These are phyloP conservation scores for Epicampocera succincta DNA, from an alignment of 2,888 invertebrate genomes.

Conservation along the genomic window DNA sequence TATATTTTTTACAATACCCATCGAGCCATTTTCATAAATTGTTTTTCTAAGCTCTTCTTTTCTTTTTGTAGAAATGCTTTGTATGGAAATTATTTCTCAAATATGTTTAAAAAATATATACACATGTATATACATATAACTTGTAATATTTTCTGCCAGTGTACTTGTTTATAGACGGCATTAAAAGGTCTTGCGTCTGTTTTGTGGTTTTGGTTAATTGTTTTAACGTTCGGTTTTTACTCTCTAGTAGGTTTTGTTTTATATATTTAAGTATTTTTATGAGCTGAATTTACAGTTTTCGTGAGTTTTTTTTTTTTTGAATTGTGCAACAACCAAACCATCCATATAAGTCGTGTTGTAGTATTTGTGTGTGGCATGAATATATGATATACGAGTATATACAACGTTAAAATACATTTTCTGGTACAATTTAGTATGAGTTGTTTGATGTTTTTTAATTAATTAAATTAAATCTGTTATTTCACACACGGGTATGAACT, in stretches of 20 bases:
- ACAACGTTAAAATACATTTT: constrained; percentile 22
- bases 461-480: constrained; percentile 17
- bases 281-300: constrained; percentile 28
- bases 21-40: too few relatives aligned
- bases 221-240: constrained; percentile 38
- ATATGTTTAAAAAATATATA: too few relatives aligned
- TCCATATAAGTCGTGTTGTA: constrained; percentile 53
- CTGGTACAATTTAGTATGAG: constrained; percentile 51
- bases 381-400: background rate
- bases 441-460: constrained; percentile 37
- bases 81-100: too few relatives aligned
- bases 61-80: too few relatives aligned
- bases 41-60: too few relatives aligned
- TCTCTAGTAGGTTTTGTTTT: constrained; percentile 29
- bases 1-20: too few relatives aligned
- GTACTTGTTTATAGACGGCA: background rate
- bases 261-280: constrained; percentile 22
- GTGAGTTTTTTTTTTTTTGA: constrained; percentile 17
- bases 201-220: constrained; percentile 59
- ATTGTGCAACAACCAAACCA: constrained; percentile 54
- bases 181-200: constrained; percentile 8
- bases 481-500: background rate
- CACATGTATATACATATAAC: too few relatives aligned
- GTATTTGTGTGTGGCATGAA: constrained; percentile 26
- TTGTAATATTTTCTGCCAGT: constrained; percentile 41